Evolutionary conservation across 53 echinoderm and acorn worm species (phyloP), one percentile per base, ranked within the genome.

Genomic region (Antedon mediterranea): DNA sequence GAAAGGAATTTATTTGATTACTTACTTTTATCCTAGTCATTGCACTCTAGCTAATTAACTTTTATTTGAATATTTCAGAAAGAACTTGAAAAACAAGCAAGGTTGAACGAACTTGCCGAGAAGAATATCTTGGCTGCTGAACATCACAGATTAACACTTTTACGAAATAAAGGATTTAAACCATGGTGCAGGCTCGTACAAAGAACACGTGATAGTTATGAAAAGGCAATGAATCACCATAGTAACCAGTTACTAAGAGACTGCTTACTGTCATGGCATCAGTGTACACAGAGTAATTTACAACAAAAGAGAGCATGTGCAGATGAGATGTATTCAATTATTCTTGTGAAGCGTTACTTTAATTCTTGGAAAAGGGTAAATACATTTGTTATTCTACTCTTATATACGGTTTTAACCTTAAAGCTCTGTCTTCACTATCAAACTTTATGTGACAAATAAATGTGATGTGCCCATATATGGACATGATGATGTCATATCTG

Each of bases 361-460:
- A 84, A 82, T 7, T 92, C 88, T 71, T 92, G 89, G 89, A 95
- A 87, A 79, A 85, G 86, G 92, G 97, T 95, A 43, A 89, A 83
- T 23, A 30, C 4, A 34, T 31, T 27, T 13, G 13, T 81, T 34
- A 27, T 18, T 6, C 30, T 77, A n/a, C 31, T 30, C 76, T 30
- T 77, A 20, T n/a, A n/a, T n/a, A n/a, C n/a, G n/a, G n/a, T n/a
- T n/a, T n/a, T n/a, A n/a, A n/a, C n/a, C n/a, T n/a, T n/a, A n/a
- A n/a, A n/a, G n/a, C n/a, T n/a, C n/a, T n/a, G n/a, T n/a, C n/a
- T n/a, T n/a, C n/a, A n/a, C n/a, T n/a, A n/a, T n/a, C n/a, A n/a
- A n/a, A n/a, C n/a, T n/a, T n/a, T n/a, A n/a, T n/a, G n/a, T n/a
- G n/a, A n/a, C n/a, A n/a, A n/a, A n/a, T n/a, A n/a, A n/a, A n/a